Evolutionary conservation across 2,888 invertebrate genomes (phyloP).

Genomic region (Amaurobius ferox): DNA sequence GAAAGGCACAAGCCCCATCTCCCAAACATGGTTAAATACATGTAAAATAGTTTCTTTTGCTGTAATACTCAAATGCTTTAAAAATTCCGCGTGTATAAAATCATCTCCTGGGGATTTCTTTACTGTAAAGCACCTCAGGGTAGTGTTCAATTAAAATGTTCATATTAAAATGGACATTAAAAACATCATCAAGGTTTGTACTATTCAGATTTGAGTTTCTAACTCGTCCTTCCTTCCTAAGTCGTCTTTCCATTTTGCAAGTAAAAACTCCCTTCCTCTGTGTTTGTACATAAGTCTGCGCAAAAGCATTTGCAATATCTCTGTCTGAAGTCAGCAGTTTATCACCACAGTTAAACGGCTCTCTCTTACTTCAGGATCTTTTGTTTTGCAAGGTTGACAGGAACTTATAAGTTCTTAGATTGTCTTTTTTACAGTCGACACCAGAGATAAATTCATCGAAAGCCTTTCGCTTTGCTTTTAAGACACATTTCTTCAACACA

Average conservation of each 20-base stretch:
- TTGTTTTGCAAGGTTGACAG: neutral
- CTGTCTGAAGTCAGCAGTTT: neutral
- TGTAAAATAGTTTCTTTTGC: no score
- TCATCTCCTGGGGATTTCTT: slow-evolving; percentile 13
- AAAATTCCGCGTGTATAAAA: slow-evolving; percentile 15
- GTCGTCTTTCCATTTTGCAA: no score
- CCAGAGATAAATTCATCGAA: slow-evolving; percentile 15
- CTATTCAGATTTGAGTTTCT: neutral
- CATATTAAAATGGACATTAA: no score
- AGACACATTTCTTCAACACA: neutral
- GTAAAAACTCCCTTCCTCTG: slow-evolving; percentile 15
- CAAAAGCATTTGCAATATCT: slow-evolving; percentile 17
- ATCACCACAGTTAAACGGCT: neutral
- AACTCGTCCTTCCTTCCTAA: slow-evolving; percentile 11
- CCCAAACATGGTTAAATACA: neutral
- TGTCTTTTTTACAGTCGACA: no score
- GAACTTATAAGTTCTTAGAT: slow-evolving; percentile 5
- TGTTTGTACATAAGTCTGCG: neutral
- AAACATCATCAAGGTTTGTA: slow-evolving; percentile 9
- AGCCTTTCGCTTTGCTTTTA: neutral
- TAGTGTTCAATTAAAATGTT: no score
- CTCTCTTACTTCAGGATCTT: neutral
- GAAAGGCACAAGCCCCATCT: no score
- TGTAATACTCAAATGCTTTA: no score
- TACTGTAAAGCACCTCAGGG: slow-evolving; percentile 1